Evolutionary conservation across 2,888 invertebrate genomes (phyloP).

Genomic region (Athalia cordata): DNA sequence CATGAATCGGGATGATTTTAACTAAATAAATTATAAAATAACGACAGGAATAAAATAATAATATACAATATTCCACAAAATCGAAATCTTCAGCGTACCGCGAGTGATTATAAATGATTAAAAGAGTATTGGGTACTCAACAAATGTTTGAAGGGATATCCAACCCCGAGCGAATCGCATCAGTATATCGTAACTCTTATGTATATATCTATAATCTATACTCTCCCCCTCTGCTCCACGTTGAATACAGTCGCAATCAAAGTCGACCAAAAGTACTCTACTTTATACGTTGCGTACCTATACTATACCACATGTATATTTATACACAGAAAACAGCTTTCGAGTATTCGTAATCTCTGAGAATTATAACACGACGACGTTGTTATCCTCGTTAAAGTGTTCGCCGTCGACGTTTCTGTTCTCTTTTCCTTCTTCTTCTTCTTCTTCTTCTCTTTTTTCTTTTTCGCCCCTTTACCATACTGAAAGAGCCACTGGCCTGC

Average conservation of each 20-base stretch:
- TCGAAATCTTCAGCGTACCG: constrained; percentile 21
- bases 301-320: too few species aligned
- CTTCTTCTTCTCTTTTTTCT: too few species aligned
- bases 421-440: too few species aligned
- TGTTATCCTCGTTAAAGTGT: constrained; percentile 38
- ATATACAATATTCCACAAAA: too few species aligned
- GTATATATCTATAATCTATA: background rate
- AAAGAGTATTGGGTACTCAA: constrained; percentile 7
- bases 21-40: too few species aligned
- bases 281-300: constrained; percentile 16
- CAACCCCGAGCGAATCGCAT: background rate
- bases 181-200: too few species aligned
- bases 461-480: too few species aligned
- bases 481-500: too few species aligned
- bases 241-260: constrained; percentile 32
- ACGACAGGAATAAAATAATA: too few species aligned
- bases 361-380: constrained; percentile 4
- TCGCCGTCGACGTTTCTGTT: constrained; percentile 22
- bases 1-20: too few species aligned
- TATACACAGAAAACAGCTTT: background rate
- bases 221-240: background rate
- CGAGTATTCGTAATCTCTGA: constrained; percentile 33
- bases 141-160: background rate
- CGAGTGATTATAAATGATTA: constrained; percentile 27
- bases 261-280: constrained; percentile 32